Evolutionary conservation across 2,797 vertebrate species (phyloP).

Genomic region (Morus bassanus): DNA sequence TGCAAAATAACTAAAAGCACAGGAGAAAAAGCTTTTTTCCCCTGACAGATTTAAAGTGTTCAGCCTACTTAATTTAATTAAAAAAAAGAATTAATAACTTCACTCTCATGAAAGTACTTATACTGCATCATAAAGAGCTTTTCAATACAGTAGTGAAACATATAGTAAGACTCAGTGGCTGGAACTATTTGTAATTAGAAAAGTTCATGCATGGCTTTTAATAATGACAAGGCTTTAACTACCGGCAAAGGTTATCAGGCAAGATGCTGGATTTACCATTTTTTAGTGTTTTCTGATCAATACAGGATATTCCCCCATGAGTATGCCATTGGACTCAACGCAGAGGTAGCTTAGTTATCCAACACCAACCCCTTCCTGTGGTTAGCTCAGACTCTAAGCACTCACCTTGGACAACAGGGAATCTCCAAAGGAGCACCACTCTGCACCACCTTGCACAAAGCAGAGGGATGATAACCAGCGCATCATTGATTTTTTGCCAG

Average conservation of each 20-base stretch:
- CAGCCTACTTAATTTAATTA: background rate
- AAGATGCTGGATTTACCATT: background rate
- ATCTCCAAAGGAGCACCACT: background rate
- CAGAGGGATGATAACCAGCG: background rate
- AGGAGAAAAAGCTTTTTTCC: background rate
- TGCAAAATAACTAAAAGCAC: background rate
- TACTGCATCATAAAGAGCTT: background rate
- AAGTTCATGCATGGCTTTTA: background rate
- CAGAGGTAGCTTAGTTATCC: background rate
- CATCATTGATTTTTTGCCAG: background rate
- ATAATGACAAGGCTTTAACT: background rate
- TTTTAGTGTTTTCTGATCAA: background rate
- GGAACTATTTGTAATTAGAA: background rate
- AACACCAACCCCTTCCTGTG: background rate
- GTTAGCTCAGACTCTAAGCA: background rate
- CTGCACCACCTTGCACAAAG: background rate
- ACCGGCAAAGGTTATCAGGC: background rate
- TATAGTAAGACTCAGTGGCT: background rate
- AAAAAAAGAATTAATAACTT: background rate
- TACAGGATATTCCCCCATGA: background rate
- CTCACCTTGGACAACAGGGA: too few relatives aligned
- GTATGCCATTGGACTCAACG: accelerated
- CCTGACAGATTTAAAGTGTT: background rate
- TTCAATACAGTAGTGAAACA: background rate
- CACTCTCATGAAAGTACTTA: background rate